Evolutionary conservation across 2,888 invertebrate genomes (phyloP).

Genomic region (Hydrotaea cyrtoneurina): DNA sequence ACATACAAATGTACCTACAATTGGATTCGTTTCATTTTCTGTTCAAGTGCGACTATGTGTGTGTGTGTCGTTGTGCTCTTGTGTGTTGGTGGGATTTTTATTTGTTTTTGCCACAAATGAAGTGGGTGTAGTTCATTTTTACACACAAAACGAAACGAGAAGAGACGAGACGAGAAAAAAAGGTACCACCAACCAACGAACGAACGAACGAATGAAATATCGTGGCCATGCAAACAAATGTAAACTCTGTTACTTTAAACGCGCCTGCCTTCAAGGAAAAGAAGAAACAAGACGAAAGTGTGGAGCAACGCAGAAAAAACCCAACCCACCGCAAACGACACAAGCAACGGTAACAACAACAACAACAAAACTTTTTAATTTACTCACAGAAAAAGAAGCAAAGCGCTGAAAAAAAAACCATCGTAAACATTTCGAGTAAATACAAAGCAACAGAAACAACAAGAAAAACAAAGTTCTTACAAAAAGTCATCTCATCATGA

Average conservation of each 20-base stretch:
- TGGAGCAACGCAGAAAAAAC: conserved; percentile 50
- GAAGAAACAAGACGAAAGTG: background rate
- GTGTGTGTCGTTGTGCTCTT: conserved; percentile 25
- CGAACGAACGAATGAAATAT: conserved; percentile 22
- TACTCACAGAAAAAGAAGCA: conserved; percentile 11
- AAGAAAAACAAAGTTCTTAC: conserved; percentile 4
- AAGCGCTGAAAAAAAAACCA: background rate
- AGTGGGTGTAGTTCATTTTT: conserved; percentile 64
- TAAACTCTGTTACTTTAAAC: background rate
- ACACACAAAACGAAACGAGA: background rate
- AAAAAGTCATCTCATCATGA: background rate
- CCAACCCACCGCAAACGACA: conserved; percentile 64
- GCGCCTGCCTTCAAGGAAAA: background rate
- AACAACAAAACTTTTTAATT: conserved; percentile 35
- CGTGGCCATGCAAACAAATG: background rate
- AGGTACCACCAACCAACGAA: conserved; percentile 3
- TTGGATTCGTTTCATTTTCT: conserved; percentile 26
- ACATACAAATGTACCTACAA: conserved; percentile 8
- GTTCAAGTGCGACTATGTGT: conserved; percentile 19
- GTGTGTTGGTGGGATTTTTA: conserved; percentile 33
- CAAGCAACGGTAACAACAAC: conserved; percentile 2
- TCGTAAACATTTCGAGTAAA: background rate
- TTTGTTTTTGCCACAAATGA: conserved; percentile 62
- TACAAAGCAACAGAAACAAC: background rate
- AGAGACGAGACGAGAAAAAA: background rate